A percentile compares a stretch with the other conserved stretches of the same genome.
Evolutionary conservation across 2,888 invertebrate genomes (phyloP).

Genomic region (Anarsia innoxiella): DNA sequence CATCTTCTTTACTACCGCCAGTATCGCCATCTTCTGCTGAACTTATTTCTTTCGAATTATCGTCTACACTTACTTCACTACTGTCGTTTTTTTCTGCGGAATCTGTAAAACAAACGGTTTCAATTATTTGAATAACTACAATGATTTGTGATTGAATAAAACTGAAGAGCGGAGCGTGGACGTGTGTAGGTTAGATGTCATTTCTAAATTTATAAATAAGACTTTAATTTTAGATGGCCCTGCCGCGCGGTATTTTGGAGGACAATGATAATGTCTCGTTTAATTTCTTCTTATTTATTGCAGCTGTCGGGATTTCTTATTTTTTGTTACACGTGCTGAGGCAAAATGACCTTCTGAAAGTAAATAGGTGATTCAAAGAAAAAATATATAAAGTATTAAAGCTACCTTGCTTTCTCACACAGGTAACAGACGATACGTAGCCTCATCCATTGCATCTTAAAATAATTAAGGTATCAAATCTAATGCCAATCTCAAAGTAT

Average conservation of each 20-base stretch:
- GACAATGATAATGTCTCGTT: conserved; percentile 27
- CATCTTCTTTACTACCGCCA: conserved; percentile 44
- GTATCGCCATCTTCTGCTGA: conserved; percentile 52
- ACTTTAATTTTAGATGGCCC: conserved; percentile 36
- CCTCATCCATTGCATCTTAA: too few species aligned
- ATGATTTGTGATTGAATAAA: too few species aligned
- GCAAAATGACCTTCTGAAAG: too few species aligned
- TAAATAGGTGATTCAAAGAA: too few species aligned
- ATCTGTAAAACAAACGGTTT: conserved; percentile 36
- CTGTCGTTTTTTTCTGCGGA: conserved; percentile 69
- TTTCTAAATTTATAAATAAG: conserved; percentile 32
- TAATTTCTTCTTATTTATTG: conserved; percentile 5
- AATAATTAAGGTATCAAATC: too few species aligned
- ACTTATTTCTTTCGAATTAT: conserved; percentile 58
- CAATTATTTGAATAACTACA: too few species aligned
- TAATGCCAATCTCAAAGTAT: too few species aligned
- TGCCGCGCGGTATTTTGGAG: conserved; percentile 30
- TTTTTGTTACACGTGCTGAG: too few species aligned
- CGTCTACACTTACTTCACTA: conserved; percentile 65
- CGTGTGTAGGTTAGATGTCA: conserved; percentile 22
- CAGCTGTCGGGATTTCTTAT: conserved; percentile 5
- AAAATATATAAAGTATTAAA: too few species aligned
- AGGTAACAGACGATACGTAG: too few species aligned
- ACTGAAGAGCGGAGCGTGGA: too few species aligned
- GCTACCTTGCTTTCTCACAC: too few species aligned